phyloP scores from a whole-genome alignment of 92 coral and sea anemone genomes.

The Scolanthus callimorphus region DNA sequence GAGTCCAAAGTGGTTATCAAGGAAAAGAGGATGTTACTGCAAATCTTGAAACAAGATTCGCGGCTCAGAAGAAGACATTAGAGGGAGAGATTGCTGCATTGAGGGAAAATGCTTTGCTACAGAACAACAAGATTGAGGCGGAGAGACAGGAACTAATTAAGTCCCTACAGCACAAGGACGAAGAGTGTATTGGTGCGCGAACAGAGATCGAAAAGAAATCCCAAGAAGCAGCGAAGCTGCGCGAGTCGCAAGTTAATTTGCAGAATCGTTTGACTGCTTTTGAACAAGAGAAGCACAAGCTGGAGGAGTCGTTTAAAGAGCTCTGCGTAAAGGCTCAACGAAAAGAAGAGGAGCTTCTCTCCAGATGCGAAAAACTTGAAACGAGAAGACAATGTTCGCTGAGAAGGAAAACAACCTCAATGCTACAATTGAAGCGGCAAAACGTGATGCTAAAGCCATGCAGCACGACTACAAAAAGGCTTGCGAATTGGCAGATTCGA shows the following conservation, averaged over 20 bases:
- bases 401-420: conserved; percentile 55
- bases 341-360: conserved; percentile 29
- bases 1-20: conserved; percentile 17
- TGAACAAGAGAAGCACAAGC: conserved; percentile 38
- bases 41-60: conserved; percentile 30
- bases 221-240: conserved; percentile 41
- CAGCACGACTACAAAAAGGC: conserved; percentile 83
- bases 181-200: conserved; percentile 19
- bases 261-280: conserved; percentile 46
- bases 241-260: conserved; percentile 45
- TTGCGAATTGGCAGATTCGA: conserved; percentile 73
- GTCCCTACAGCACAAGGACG: conserved; percentile 48
- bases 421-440: conserved; percentile 43
- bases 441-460: conserved; percentile 63
- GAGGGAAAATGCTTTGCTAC: conserved; percentile 20
- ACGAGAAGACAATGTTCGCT: conserved; percentile 30
- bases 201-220: conserved; percentile 44
- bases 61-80: conserved; percentile 21
- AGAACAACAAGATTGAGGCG: conserved; percentile 50
- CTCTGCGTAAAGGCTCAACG: conserved; percentile 44
- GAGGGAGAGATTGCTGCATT: conserved; percentile 21
- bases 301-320: conserved; percentile 43
- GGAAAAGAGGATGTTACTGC: conserved; percentile 39
- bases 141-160: conserved; percentile 34
- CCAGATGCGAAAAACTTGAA: conserved; percentile 37